phyloP scores from a whole-genome alignment of 2,797 vertebrate species.

The Phalanger gymnotis region DNA sequence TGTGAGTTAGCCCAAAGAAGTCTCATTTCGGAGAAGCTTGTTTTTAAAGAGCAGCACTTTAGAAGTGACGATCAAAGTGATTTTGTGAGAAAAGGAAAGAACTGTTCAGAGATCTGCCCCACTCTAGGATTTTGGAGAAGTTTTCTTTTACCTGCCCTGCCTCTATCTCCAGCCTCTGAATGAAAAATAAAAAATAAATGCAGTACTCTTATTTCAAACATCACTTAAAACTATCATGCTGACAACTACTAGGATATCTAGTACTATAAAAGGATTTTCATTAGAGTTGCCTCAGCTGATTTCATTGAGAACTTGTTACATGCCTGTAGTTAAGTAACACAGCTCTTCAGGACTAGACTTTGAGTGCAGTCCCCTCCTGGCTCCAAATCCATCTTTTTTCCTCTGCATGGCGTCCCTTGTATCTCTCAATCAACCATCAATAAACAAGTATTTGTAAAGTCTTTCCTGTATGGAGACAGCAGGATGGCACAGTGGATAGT shows the following conservation, averaged over 20 bases:
- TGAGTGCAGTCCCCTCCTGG: neutral
- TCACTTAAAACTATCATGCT: neutral
- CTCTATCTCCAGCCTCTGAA: neutral
- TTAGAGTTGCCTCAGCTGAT: neutral
- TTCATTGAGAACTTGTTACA: neutral
- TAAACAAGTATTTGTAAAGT: neutral
- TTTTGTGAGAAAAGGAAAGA: neutral
- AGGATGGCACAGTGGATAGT: neutral
- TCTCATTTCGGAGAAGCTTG: neutral
- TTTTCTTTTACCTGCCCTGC: conserved; percentile 2
- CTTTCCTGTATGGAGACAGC: neutral
- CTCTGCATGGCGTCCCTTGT: neutral
- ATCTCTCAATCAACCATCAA: neutral
- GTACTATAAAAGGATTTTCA: conserved; percentile 33
- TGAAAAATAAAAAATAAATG: neutral
- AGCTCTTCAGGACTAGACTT: neutral
- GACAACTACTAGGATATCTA: conserved; percentile 40
- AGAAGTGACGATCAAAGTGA: neutral
- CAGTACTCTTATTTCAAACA: conserved; percentile 24
- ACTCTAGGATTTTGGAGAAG: neutral
- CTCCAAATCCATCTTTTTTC: neutral
- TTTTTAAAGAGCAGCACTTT: neutral
- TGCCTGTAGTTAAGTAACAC: neutral
- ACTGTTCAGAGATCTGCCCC: neutral
- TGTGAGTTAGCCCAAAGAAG: conserved; percentile 26